A percentile compares a stretch with the other conserved stretches of the same genome.
These are phyloP conservation scores for Spheniscus humboldti DNA, from an alignment of 2,797 vertebrate species.

Conservation along the genomic window DNA sequence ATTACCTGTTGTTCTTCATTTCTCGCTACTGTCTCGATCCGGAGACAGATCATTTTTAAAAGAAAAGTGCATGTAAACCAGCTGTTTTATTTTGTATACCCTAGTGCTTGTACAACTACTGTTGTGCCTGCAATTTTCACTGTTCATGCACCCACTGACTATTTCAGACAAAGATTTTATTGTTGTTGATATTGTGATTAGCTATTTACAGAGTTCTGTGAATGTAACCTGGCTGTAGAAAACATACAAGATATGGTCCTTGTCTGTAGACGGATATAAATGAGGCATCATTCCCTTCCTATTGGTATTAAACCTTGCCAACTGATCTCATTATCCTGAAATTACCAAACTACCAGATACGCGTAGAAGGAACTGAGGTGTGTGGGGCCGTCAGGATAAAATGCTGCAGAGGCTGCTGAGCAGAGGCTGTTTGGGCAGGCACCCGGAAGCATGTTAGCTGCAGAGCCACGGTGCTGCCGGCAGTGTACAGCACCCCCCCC, in stretches of 20 bases:
- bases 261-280: neutral
- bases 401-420: neutral
- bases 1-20: neutral
- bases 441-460: neutral
- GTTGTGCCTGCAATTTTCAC: neutral
- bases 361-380: fast-evolving
- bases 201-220: neutral
- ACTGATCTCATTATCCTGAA: neutral
- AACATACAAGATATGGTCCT: neutral
- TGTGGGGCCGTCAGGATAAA: too few species aligned
- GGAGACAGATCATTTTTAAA: neutral
- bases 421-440: neutral
- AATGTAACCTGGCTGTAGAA: neutral
- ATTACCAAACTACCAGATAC: neutral
- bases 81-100: neutral
- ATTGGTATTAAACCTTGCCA: neutral
- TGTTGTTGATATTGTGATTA: neutral
- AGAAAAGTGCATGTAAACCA: neutral
- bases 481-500: neutral
- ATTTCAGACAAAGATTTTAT: neutral
- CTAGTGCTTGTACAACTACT: neutral
- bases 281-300: neutral
- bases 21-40: neutral
- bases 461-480: fast-evolving
- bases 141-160: neutral